These are phyloP conservation scores for Mastomys natalensis DNA, from an alignment of 2,113 vertebrate genomes.

Conservation along the genomic window DNA sequence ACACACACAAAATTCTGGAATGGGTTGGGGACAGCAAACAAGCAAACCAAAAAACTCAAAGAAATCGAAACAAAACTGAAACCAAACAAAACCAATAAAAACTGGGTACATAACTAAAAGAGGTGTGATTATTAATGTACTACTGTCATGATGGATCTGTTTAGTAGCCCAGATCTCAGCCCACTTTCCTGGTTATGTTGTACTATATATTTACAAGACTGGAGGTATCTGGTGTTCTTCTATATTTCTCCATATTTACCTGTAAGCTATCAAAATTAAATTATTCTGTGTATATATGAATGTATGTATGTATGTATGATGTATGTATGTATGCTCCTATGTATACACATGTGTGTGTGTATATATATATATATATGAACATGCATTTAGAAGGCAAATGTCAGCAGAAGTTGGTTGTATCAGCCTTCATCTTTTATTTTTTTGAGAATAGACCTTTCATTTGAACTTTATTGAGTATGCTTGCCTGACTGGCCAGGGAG, in stretches of 20 bases:
- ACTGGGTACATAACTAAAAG: not conserved
- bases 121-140: not conserved
- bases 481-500: not conserved
- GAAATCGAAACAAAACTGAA: too few species aligned
- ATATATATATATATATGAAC: not conserved
- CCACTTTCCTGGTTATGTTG: not conserved
- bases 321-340: not conserved
- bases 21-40: not conserved
- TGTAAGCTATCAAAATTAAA: not conserved
- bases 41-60: not conserved
- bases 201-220: not conserved
- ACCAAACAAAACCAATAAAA: too few species aligned
- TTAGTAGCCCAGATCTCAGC: not conserved
- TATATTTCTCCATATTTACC: not conserved
- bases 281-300: not conserved
- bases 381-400: not conserved
- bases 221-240: not conserved
- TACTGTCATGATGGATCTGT: not conserved
- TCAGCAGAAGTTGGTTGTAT: not conserved
- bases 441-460: not conserved
- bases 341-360: not conserved
- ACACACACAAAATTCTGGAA: not conserved
- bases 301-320: not conserved
- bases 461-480: not conserved
- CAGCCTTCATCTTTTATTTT: not conserved